These are phyloP conservation scores for Oedothorax gibbosus DNA, from an alignment of 1,140 invertebrate genomes.

Conservation along the genomic window DNA sequence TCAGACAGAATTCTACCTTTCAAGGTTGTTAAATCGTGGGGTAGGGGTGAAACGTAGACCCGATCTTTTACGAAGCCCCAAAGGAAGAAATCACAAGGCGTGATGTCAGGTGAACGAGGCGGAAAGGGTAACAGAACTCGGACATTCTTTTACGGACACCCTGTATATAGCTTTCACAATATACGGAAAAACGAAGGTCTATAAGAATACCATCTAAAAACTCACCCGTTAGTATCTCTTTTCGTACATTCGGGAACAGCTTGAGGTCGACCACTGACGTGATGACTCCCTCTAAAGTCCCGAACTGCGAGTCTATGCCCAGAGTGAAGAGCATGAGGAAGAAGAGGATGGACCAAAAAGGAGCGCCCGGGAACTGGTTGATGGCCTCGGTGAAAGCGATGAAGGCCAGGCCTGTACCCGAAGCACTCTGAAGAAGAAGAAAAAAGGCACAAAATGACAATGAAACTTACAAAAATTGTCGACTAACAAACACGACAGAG, in stretches of 20 bases:
- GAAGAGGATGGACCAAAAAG: slow-evolving; percentile 93
- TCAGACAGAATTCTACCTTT: too few species aligned
- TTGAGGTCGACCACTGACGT: slow-evolving; percentile 97
- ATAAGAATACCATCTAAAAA: background rate
- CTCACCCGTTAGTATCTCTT: slow-evolving; percentile 88
- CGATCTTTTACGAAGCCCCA: too few species aligned
- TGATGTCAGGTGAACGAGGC: too few species aligned
- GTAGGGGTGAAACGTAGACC: too few species aligned
- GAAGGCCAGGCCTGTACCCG: slow-evolving; percentile 92
- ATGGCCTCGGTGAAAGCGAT: slow-evolving; percentile 97
- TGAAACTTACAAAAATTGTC: too few species aligned
- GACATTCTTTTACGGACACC: too few species aligned
- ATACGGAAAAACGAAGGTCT: too few species aligned
- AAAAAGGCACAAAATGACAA: background rate
- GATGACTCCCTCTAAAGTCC: slow-evolving; percentile 93
- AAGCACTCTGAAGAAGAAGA: slow-evolving; percentile 79
- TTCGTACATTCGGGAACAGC: slow-evolving; percentile 89
- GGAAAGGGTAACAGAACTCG: too few species aligned
- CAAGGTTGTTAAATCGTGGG: too few species aligned
- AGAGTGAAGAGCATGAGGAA: slow-evolving; percentile 96
- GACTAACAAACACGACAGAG: too few species aligned
- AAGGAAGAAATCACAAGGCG: too few species aligned
- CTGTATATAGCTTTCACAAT: too few species aligned
- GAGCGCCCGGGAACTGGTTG: slow-evolving; percentile 90
- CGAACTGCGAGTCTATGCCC: slow-evolving; percentile 96